Evolutionary conservation across 2,113 vertebrate species (phyloP).

Genomic region (Melanerpes formicivorus): DNA sequence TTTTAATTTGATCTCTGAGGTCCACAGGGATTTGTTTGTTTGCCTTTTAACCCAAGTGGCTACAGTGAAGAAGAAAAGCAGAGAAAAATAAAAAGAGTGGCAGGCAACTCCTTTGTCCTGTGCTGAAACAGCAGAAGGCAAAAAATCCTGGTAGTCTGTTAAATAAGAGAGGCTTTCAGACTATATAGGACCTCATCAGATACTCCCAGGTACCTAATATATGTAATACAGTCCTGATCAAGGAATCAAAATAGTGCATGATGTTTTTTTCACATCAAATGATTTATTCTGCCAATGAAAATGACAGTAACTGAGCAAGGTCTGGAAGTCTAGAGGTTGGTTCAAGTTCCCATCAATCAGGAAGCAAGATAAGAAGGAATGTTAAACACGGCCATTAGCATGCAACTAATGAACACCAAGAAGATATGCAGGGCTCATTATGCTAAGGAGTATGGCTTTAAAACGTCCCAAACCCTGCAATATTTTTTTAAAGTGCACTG

Average conservation of each 20-base stretch:
- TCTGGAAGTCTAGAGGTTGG: slow-evolving; percentile 68
- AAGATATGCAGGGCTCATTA: slow-evolving; percentile 68
- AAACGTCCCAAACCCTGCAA: slow-evolving; percentile 6
- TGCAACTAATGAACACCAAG: slow-evolving; percentile 62
- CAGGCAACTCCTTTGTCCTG: slow-evolving; percentile 54
- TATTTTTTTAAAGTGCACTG: slow-evolving; percentile 28
- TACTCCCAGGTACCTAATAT: slow-evolving; percentile 56
- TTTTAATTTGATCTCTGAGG: slow-evolving; percentile 56
- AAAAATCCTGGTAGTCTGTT: slow-evolving; percentile 71
- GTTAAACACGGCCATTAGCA: slow-evolving; percentile 80
- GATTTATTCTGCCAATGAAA: slow-evolving; percentile 57
- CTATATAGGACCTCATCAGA: slow-evolving; percentile 53
- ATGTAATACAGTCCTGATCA: slow-evolving; percentile 15
- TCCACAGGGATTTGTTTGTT: slow-evolving; percentile 64
- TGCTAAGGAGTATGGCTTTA: slow-evolving; percentile 41
- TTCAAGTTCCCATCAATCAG: slow-evolving; percentile 78
- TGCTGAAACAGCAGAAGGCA: slow-evolving; percentile 59
- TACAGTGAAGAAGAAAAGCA: slow-evolving; percentile 55
- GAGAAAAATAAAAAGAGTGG: slow-evolving; percentile 61
- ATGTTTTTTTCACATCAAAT: slow-evolving; percentile 51
- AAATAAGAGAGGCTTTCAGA: slow-evolving; percentile 71
- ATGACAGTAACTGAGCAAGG: slow-evolving; percentile 57
- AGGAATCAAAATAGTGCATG: slow-evolving; percentile 48
- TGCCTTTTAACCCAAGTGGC: slow-evolving; percentile 67
- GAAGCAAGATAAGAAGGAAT: slow-evolving; percentile 83